Evolutionary conservation across 2,888 invertebrate genomes (phyloP), one percentile per base, ranked within the genome.

Genomic region (Cataglyphis rosenhaueri): DNA sequence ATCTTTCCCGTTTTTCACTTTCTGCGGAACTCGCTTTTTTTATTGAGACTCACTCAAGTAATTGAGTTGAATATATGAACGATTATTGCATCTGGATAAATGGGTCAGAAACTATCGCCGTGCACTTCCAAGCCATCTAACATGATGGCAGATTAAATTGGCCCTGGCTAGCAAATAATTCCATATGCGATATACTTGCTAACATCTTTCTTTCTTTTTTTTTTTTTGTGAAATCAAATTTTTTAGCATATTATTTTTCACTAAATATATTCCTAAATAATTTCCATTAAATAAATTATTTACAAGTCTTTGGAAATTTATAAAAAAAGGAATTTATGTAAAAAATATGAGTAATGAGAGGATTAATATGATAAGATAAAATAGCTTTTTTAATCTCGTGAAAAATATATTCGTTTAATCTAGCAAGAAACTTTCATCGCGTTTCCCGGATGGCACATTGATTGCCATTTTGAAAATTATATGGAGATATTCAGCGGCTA

Each of bases 81-180:
- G 52, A 57, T 81, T 71, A 65, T 82, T 83, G 86, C 86, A 92
- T 92, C 89, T 93, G 89, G 93, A 91, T 92, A 93, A 94, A 93
- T 93, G 93, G 93, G 93, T 94, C 92, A 94, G 93, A 93, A 94
- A 92, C 91, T 88, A 93, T 92, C 88, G 87, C 73, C 85, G 79
- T 79, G 83, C 84, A 84, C 91, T 94, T 94, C 93, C 93, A 85
- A 91, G 88, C 91, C 91, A 94, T 93, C 89, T 92, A 94, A 91
- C 92, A 90, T 85, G 87, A 70, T 83, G 85, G 84, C 74, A 78
- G 82, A 88, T 88, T 86, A 91, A 92, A 93, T 92, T 90, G 91
- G 90, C 89, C 87, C 85, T 84, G 78, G 81, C 78, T 83, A 83
- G 74, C 74, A 82, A 87, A 84, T 85, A 86, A 85, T 85, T 86